Evolutionary conservation across 2,888 invertebrate species (phyloP).

Genomic region (Orthosia incerta): DNA sequence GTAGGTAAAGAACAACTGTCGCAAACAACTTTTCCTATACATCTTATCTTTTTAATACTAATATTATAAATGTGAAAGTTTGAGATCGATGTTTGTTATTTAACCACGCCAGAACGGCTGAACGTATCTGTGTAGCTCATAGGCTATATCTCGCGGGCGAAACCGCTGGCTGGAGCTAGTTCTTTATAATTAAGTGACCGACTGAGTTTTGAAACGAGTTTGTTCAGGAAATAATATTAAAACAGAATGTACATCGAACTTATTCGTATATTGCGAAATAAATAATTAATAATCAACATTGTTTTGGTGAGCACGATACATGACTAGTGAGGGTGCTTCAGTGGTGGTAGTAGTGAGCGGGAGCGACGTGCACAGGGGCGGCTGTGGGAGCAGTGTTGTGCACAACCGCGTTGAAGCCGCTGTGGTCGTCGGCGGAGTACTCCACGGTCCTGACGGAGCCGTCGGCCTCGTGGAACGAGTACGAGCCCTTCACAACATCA

Average conservation of each 20-base stretch:
- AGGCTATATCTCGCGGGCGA: no score
- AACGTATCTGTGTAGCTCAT: no score
- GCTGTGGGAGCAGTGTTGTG: constrained; percentile 77
- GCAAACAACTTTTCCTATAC: no score
- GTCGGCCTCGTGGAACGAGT: constrained; percentile 90
- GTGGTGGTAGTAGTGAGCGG: constrained; percentile 74
- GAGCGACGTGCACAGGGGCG: constrained; percentile 61
- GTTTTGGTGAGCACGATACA: constrained; percentile 46
- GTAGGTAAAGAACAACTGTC: no score
- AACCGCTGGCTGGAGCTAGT: no score
- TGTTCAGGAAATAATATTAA: not conserved
- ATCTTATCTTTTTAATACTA: no score
- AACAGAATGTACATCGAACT: constrained; percentile 26
- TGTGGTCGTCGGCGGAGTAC: constrained; percentile 90
- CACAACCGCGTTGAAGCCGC: constrained; percentile 86
- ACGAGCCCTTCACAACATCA: constrained; percentile 89
- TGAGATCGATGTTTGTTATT: no score
- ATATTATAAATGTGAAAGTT: no score
- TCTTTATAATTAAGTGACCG: no score
- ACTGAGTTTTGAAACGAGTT: no score
- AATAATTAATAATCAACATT: constrained; percentile 60
- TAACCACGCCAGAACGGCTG: no score
- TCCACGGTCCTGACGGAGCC: constrained; percentile 90
- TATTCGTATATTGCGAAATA: constrained; percentile 60
- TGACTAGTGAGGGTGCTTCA: constrained; percentile 50